Conservation (phyloP, 2,113 vertebrate genomes). For the Leucoraja erinaceus region DNA sequence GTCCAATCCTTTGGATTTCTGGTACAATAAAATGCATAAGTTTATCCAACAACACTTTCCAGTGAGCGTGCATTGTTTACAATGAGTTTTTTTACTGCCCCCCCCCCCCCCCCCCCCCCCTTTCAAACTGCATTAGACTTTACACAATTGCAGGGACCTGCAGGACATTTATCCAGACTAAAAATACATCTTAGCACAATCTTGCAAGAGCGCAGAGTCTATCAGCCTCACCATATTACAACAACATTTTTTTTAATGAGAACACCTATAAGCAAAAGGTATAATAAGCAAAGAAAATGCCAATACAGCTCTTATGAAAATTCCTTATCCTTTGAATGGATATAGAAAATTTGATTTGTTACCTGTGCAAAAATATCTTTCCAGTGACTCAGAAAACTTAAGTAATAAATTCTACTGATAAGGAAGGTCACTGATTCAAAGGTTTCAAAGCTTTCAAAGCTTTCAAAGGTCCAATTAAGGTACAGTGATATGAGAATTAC, state of each 20-base stretch:
- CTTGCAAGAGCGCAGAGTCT: background rate
- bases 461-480: no score
- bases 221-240: background rate
- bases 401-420: background rate
- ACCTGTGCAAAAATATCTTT: background rate
- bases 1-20: background rate
- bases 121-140: background rate
- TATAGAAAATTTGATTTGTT: background rate
- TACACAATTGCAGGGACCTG: background rate
- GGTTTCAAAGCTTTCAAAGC: no score
- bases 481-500: no score
- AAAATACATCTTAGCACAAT: background rate
- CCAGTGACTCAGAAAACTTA: background rate
- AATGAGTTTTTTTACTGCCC: background rate
- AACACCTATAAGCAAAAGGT: background rate
- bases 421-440: background rate
- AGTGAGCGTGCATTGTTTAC: background rate
- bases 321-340: background rate
- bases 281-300: background rate
- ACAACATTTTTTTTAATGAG: background rate
- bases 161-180: background rate
- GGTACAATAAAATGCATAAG: background rate
- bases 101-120: background rate
- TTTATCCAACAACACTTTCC: background rate
- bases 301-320: background rate